These are phyloP conservation scores for Myripristis murdjan DNA, from an alignment of 2,797 vertebrate species.

Conservation along the genomic window DNA sequence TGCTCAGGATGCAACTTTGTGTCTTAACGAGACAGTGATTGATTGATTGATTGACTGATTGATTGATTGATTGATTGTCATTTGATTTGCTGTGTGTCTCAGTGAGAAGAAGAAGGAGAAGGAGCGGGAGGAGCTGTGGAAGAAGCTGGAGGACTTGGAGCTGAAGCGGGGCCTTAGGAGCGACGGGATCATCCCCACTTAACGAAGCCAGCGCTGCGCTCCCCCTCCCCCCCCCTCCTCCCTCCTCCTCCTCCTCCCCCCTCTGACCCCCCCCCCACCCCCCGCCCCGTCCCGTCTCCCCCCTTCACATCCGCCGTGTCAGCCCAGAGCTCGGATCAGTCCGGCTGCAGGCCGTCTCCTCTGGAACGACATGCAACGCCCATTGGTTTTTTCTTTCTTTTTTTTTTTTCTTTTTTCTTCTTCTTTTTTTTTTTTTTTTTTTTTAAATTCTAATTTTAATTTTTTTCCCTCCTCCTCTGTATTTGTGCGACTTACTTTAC, in stretches of 20 bases:
- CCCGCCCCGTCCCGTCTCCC: slow-evolving; percentile 1
- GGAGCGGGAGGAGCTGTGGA: slow-evolving; percentile 98
- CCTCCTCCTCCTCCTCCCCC: slow-evolving; percentile 5
- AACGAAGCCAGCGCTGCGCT: slow-evolving; percentile 85
- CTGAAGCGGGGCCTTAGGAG: slow-evolving; percentile 97
- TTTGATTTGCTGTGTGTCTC: too few species aligned
- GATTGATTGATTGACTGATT: too few species aligned
- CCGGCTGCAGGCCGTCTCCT: slow-evolving; percentile 83
- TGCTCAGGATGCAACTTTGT: too few species aligned
- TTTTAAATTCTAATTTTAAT: too few species aligned
- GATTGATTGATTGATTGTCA: too few species aligned
- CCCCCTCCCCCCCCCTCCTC: slow-evolving; percentile 46
- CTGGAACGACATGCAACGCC: slow-evolving; percentile 91
- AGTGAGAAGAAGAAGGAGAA: slow-evolving; percentile 99
- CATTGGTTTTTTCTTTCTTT: slow-evolving; percentile 71
- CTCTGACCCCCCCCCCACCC: slow-evolving; percentile 45
- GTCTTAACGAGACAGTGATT: too few species aligned
- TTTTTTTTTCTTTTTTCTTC: slow-evolving; percentile 76
- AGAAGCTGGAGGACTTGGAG: slow-evolving; percentile 99
- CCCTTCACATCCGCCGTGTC: slow-evolving; percentile 86
- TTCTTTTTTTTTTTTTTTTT: too few species aligned
- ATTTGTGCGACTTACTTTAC: slow-evolving; percentile 98
- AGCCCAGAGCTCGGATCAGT: slow-evolving; percentile 86
- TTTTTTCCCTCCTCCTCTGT: slow-evolving; percentile 84
- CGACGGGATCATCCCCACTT: slow-evolving; percentile 98